These are phyloP conservation scores for Morpho deidamia DNA, from an alignment of 2,888 invertebrate genomes.

Conservation along the genomic window DNA sequence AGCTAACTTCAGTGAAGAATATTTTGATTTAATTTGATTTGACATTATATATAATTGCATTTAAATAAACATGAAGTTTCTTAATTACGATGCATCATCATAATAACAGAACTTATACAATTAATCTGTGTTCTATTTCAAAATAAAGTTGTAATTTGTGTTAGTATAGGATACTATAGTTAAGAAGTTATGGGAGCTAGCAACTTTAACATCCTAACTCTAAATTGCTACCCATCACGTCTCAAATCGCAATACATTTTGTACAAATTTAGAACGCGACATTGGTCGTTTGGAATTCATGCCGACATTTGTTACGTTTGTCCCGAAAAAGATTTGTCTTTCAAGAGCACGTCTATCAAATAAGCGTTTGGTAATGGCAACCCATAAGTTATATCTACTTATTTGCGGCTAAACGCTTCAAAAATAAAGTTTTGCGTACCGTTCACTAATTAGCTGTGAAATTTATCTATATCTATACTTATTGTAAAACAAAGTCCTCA, in stretches of 20 bases:
- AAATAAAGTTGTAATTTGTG: constrained; percentile 1
- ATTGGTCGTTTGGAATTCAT: constrained; percentile 29
- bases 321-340: constrained; percentile 11
- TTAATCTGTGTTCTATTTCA: too few species aligned
- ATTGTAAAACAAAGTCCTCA: too few species aligned
- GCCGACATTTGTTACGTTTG: constrained; percentile 15
- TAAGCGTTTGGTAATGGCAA: not conserved
- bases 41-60: too few species aligned
- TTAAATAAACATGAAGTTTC: too few species aligned
- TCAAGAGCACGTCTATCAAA: constrained; percentile 7
- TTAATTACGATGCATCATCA: too few species aligned
- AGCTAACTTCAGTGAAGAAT: too few species aligned
- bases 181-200: not conserved
- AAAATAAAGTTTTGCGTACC: not conserved
- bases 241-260: constrained; percentile 54
- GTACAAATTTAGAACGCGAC: constrained; percentile 59
- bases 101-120: too few species aligned
- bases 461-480: too few species aligned
- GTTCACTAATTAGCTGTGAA: too few species aligned
- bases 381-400: not conserved
- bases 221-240: constrained; percentile 13
- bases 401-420: not conserved
- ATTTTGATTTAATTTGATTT: too few species aligned
- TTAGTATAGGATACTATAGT: not conserved
- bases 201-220: constrained; percentile 11